Base-by-base conservation (phyloP, 1,140 invertebrate genomes). In the Polypedilum vanderplanki region DNA sequence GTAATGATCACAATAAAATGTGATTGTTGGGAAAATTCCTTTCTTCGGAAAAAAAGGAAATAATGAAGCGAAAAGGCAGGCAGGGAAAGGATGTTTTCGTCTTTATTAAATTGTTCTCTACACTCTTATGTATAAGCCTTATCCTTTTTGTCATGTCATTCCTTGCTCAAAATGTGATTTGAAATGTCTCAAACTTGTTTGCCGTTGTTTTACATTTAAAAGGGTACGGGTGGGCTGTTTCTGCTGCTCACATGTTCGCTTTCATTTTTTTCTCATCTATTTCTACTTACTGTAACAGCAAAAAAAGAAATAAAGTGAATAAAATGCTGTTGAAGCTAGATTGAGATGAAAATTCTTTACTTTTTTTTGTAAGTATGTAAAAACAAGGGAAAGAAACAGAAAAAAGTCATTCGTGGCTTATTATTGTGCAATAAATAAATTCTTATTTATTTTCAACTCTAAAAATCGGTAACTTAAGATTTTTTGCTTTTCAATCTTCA, bases 141-240 rank as follows among this genome's bases (percentile, higher is more conserved):
- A 70, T 20, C 65, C 65, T 5, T 20, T 10, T 70, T 70, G 8
- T n/a, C 9, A 17, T 70, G 65, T 70, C 65, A 70, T 70, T 70
- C 65, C 10, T 22, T 18, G 24, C 65, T 20, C 18, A 70, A n/a
- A 70, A 70, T 70, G 65, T 70, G 65, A 70, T 70, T 70, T 70
- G 65, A 70, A 70, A 70, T 70, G 65, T 70, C 65, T 70, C 65
- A 18, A 22, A 22, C 17, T 70, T 70, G 17, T 70, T 57, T 57
- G n/a, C 46, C 46, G 46, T 57, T 57, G 46, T 57, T 57, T 57
- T 57, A 57, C 46, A 57, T 57, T 57, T n/a, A 57, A 57, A 57
- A 57, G 46, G 46, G 46, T 70, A 70, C 18, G 20, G 18, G 3
- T 67, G 64, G 18, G 18, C 15, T 20, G 15, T 67, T n/a, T 67